Conservation (phyloP, 2,888 invertebrate genomes). For the Eupithecia centaureata region DNA sequence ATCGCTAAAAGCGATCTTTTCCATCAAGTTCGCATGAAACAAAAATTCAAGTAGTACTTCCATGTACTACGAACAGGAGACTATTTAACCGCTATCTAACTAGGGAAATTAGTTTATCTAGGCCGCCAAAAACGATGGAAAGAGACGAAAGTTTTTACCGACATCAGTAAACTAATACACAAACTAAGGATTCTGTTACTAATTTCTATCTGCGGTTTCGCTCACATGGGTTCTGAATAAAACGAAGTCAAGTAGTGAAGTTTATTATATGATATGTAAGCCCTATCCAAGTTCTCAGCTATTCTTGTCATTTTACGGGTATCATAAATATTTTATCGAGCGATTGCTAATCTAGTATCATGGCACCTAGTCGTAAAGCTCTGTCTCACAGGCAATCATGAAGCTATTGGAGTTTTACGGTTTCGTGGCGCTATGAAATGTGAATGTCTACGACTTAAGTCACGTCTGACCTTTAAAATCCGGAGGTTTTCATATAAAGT, state of each 20-base stretch:
- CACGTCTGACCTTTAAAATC: neutral
- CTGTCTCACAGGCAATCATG: conserved; percentile 30
- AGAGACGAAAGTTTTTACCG: too few relatives aligned
- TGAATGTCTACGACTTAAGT: conserved; percentile 1
- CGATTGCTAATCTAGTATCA: conserved; percentile 32
- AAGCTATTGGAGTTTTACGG: conserved; percentile 28
- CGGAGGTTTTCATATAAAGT: neutral
- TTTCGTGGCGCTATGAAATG: conserved; percentile 21
- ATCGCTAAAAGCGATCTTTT: too few relatives aligned
- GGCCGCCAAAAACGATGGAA: too few relatives aligned
- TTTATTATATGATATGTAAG: too few relatives aligned
- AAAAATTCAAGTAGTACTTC: too few relatives aligned
- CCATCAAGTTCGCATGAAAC: too few relatives aligned
- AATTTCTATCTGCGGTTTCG: neutral
- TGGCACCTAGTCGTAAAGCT: conserved; percentile 32
- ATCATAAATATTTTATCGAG: conserved; percentile 35
- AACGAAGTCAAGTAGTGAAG: neutral
- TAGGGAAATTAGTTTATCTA: too few relatives aligned
- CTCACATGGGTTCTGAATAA: neutral
- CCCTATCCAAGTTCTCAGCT: neutral
- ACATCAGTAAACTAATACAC: too few relatives aligned
- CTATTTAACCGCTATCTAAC: too few relatives aligned
- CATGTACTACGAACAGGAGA: too few relatives aligned
- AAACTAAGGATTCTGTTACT: too few relatives aligned
- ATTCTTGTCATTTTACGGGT: conserved; percentile 28